Conservation (phyloP, 37 sponge, comb jelly and placozoan species). For the Bolinopsis microptera region DNA sequence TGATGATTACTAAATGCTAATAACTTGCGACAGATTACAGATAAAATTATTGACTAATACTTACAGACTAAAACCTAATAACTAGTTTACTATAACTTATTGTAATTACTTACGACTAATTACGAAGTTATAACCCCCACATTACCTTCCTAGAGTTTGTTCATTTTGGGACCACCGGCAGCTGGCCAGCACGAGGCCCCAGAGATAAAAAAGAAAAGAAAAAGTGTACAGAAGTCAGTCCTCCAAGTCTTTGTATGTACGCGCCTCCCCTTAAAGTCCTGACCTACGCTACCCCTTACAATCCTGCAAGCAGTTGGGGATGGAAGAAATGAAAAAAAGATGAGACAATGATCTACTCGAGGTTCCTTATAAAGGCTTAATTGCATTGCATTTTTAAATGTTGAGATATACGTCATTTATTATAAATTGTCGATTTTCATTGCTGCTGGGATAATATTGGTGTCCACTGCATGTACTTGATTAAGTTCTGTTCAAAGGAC, state of each 20-base stretch:
- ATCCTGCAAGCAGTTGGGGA: conserved; percentile 36
- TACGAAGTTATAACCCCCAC: too few species aligned
- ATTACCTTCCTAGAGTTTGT: background rate
- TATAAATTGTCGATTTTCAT: background rate
- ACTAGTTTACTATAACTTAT: too few species aligned
- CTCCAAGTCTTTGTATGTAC: background rate
- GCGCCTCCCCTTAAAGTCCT: background rate
- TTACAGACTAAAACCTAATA: too few species aligned
- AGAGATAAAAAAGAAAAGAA: background rate
- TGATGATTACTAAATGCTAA: too few species aligned
- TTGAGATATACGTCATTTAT: background rate
- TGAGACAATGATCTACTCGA: background rate
- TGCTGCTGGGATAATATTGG: background rate
- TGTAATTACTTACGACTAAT: too few species aligned
- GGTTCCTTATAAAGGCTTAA: background rate
- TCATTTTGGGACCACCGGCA: conserved; percentile 13
- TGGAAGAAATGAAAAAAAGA: too few species aligned
- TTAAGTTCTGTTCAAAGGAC: too few species aligned
- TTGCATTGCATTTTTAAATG: background rate
- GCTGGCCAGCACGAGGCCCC: background rate
- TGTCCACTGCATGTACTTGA: too few species aligned
- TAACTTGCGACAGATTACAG: too few species aligned
- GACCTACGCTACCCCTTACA: background rate
- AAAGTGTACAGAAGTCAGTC: background rate
- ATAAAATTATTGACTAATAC: too few species aligned